Conservation (phyloP, 1,140 invertebrate genomes). For the Aphelenchoides besseyi region DNA sequence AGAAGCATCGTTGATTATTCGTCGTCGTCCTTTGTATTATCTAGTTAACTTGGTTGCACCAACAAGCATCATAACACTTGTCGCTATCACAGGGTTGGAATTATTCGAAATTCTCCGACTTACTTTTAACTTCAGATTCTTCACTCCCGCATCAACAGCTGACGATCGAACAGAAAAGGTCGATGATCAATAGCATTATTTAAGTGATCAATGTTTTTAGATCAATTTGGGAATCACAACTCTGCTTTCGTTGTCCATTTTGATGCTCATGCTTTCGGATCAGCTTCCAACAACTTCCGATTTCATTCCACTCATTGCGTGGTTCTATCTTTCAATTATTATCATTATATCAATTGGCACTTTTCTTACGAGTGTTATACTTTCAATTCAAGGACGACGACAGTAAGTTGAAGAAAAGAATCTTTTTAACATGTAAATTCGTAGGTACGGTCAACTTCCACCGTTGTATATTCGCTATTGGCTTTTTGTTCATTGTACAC, state of each 20-base stretch:
- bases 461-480: constrained; percentile 46
- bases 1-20: constrained; percentile 51
- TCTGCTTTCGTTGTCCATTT: constrained; percentile 59
- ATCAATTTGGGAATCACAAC: constrained; percentile 45
- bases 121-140: constrained; percentile 30
- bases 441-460: constrained; percentile 54
- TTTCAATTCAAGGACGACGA: constrained; percentile 57
- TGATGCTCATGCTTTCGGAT: constrained; percentile 61
- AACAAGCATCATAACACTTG: constrained; percentile 58
- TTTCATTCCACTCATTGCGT: constrained; percentile 60
- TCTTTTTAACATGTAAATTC: no score
- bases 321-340: constrained; percentile 59
- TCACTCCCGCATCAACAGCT: constrained; percentile 59
- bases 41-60: constrained; percentile 55
- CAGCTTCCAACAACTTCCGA: constrained; percentile 62
- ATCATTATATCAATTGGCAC: constrained; percentile 62
- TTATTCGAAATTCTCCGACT: neutral
- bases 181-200: constrained; percentile 43
- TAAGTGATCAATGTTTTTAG: neutral
- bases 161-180: constrained; percentile 61
- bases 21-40: constrained; percentile 57
- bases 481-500: constrained; percentile 50
- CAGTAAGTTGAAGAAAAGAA: no score
- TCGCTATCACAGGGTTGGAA: constrained; percentile 60
- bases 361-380: constrained; percentile 57